These are phyloP conservation scores for Thysanoteuthis rhombus DNA, from an alignment of 2,888 invertebrate species.

Conservation along the genomic window DNA sequence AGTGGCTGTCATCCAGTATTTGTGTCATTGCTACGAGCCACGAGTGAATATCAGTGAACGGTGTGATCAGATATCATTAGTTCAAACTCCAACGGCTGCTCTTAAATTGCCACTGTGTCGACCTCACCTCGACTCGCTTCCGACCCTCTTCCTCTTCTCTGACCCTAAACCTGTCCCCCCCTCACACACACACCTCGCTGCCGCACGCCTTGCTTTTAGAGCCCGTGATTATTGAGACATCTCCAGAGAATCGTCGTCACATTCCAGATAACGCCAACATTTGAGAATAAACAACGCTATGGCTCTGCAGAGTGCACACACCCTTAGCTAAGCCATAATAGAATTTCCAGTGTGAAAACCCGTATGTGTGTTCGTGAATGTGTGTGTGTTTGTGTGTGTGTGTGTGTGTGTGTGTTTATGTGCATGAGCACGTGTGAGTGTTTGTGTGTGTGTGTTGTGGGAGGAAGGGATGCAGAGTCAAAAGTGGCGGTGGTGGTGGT, in stretches of 20 bases:
- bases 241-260: background rate
- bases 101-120: background rate
- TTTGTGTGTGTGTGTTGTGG: background rate
- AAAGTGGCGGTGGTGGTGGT: background rate
- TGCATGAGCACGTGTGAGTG: too few species aligned
- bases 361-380: background rate
- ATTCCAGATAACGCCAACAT: conserved; percentile 12
- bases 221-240: conserved; percentile 12
- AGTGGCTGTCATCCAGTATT: background rate
- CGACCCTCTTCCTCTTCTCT: background rate
- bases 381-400: background rate
- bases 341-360: background rate
- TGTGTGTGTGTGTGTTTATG: background rate
- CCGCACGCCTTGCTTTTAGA: background rate
- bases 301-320: background rate
- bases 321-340: conserved; percentile 12
- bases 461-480: too few species aligned
- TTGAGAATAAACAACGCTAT: background rate
- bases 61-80: background rate
- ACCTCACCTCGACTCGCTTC: background rate
- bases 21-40: background rate
- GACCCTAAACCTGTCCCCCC: background rate
- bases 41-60: background rate
- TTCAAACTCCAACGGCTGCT: conserved; percentile 12
- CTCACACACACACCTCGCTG: background rate